Percentiles rank a stretch among this genome's conserved stretches.
These are phyloP conservation scores for Dasypolia templi DNA, from an alignment of 2,888 invertebrate species.

Conservation along the genomic window DNA sequence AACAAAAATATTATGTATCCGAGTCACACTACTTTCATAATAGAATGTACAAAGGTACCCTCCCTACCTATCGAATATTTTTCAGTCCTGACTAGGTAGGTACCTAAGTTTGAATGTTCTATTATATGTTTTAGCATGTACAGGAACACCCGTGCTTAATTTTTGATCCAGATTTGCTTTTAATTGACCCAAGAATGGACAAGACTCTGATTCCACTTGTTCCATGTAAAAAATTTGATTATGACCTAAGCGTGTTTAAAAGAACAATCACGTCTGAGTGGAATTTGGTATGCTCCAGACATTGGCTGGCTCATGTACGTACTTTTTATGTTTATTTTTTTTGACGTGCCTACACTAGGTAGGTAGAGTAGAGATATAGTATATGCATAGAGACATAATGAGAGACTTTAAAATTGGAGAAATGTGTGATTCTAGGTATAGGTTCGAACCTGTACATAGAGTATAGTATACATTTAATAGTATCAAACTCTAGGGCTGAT, in stretches of 20 bases:
- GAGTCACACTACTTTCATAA: not conserved
- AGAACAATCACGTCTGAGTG: conserved; percentile 92
- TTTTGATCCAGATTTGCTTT: conserved; percentile 83
- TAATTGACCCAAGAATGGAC: conserved; percentile 72
- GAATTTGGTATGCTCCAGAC: conserved; percentile 91
- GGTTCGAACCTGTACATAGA: too few relatives aligned
- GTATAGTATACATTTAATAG: too few relatives aligned
- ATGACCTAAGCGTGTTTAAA: conserved; percentile 90
- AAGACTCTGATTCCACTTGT: conserved; percentile 80
- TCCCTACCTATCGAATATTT: not conserved
- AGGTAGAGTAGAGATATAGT: not conserved
- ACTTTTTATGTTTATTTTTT: conserved; percentile 1
- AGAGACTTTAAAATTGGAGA: not conserved
- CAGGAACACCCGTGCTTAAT: conserved; percentile 85
- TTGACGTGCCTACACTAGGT: not conserved
- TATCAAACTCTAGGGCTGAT: too few relatives aligned
- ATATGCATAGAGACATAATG: too few relatives aligned
- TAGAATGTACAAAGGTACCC: not conserved
- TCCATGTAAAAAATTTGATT: conserved; percentile 84
- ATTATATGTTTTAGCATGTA: conserved; percentile 71
- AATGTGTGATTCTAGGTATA: not conserved
- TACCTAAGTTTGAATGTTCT: not conserved
- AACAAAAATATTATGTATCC: not conserved
- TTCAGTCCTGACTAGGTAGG: not conserved
- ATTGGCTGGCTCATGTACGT: conserved; percentile 88